Base-by-base conservation (phyloP, 2,888 invertebrate genomes). In the Spilarctia lutea region DNA sequence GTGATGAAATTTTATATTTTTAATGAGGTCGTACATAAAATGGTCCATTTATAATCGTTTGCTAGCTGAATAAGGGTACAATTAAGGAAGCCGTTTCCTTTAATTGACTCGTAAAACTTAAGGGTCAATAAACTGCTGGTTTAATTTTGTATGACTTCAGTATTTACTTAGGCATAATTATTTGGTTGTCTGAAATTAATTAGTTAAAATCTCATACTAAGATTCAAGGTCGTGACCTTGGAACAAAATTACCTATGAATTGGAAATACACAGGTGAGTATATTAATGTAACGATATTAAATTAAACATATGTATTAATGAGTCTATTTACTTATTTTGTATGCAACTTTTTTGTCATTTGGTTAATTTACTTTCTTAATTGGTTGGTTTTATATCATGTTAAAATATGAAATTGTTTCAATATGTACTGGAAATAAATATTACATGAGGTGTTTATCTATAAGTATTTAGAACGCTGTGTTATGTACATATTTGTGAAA, bases 61-160 rank as follows among this genome's bases (percentile, higher is more conserved):
- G 67, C 74, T 75, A 77, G 83, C 77, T 76, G 70, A 72, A 83
- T 77, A 78, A 75, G 78, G 75, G 76, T 68, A 67, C 73, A 81
- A 78, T 83, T 84, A 79, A 72, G 81, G 72, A 76, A 79, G 71
- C 77, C 77, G 76, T 78, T 84, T 68, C 33, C 75, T 70, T 77
- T 83, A 83, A 83, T 83, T 81, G 84, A 79, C 72, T 67, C 74
- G 79, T 83, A 84, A 83, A 83, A 82, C 75, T 81, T 85, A 72
- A 83, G 81, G 65, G 81, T 84, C 81, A 85, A 81, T 83, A 84
- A 83, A 83, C 73, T 76, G 75, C 69, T 48, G 75, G 77, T 83
- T 77, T 83, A 79, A 84, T 83, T 83, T 79, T 82, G 79, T 78
- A 79, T 83, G 83, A 81, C 83, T 82, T 56, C 68, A 76, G 74